phyloP scores from a whole-genome alignment of 2,113 vertebrate species.

The Pardalotus punctatus region DNA sequence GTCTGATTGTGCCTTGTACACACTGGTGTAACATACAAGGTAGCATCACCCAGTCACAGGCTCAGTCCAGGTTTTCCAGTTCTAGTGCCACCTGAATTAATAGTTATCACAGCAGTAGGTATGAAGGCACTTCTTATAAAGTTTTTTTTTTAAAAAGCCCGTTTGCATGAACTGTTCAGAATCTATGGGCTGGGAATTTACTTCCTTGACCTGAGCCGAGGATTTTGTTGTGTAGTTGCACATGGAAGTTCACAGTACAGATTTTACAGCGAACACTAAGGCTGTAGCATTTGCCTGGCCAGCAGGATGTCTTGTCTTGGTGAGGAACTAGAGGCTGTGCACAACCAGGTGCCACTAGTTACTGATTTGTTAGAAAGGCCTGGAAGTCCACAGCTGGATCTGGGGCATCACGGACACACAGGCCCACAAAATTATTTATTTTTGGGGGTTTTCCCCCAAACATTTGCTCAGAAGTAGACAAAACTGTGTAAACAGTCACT shows the following conservation, averaged over 20 bases:
- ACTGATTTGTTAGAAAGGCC: background rate
- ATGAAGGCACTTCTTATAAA: slow-evolving; percentile 41
- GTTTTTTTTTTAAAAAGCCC: background rate
- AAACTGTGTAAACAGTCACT: background rate
- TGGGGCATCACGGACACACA: background rate
- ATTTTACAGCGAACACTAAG: background rate
- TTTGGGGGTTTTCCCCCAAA: background rate
- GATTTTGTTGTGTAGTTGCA: background rate
- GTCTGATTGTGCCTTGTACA: background rate
- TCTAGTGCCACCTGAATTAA: background rate
- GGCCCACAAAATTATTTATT: background rate
- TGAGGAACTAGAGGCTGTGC: background rate
- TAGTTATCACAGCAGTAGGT: background rate
- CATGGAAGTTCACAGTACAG: slow-evolving; percentile 27
- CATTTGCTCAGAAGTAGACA: background rate
- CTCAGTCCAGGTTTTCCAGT: background rate
- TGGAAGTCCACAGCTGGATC: background rate
- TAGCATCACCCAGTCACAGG: background rate
- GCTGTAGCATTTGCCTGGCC: background rate
- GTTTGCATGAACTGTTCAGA: background rate
- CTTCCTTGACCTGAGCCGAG: background rate
- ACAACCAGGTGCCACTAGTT: background rate
- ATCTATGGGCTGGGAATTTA: background rate
- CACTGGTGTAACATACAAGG: rapidly evolving
- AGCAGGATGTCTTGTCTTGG: background rate